Base-by-base conservation (phyloP, 2,888 invertebrate genomes). In the Hoplodrina ambigua region DNA sequence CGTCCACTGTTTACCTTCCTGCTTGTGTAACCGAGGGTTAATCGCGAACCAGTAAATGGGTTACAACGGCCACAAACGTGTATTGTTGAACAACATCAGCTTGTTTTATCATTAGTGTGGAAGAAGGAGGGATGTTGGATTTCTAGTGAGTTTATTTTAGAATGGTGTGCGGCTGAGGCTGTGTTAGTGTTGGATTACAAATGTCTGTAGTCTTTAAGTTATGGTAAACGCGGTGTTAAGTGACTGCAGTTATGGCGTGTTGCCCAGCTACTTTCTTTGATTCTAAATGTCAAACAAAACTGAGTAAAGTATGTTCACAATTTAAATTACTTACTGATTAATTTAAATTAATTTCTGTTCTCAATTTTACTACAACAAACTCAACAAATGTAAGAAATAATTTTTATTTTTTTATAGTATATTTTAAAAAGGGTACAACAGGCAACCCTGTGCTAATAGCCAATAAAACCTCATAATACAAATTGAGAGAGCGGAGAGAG, bases 1-100 rank as follows among this genome's bases (percentile, higher is more conserved):
- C 81, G 90, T 84, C 80, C 79, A 81, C 25, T 91, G 90, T 91
- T 91, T 90, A 90, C 89, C 89, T 94, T 93, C 91, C 92, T 88
- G 86, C 88, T 91, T 91, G 89, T 88, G 91, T 84, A 92, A 91
- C 85, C 54, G 44, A 75, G 80, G 84, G 82, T 83, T 85, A 86
- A 84, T 84, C 76, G 78, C 81, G 56, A 80, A 71, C 69, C 72
- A 67, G 69, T 79, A 87, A 89, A 86, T 90, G 76, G 88, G 88
- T 89, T 89, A 89, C 84, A 80, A 70, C 75, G 62, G 67, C 62
- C 84, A 82, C 65, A 67, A 70, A 65, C 68, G 61, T 78, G 80
- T 84, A 85, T 85, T 84, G 83, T 85, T 82, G 72, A 69, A 64
- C 57, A 68, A 70, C 66, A 72, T 46, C 64, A 41, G 41, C 56